These are phyloP conservation scores for Ditylenchus weischeri DNA, from an alignment of 2,888 invertebrate genomes.

Conservation along the genomic window DNA sequence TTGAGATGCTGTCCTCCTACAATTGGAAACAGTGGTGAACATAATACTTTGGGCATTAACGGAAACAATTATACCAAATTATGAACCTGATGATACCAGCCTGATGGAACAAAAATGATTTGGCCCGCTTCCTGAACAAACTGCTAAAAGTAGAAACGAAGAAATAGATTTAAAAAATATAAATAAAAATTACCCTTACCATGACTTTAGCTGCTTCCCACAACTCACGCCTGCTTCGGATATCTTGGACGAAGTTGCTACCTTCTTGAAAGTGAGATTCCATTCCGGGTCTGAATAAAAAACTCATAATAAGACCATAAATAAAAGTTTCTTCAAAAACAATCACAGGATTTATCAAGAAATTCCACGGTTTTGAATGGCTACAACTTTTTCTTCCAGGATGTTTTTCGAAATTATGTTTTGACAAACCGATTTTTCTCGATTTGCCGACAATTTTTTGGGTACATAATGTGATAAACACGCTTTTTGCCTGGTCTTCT, in stretches of 20 bases:
- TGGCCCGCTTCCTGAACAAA: slow-evolving; percentile 80
- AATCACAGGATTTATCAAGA: too few species aligned
- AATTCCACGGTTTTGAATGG: too few species aligned
- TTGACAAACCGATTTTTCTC: too few species aligned
- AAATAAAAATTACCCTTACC: too few species aligned
- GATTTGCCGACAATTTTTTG: too few species aligned
- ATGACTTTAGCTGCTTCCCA: slow-evolving; percentile 18
- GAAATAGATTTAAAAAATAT: not conserved
- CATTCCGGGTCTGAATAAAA: slow-evolving; percentile 73
- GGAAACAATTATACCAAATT: slow-evolving; percentile 69
- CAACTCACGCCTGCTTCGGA: slow-evolving; percentile 28
- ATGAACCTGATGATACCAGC: slow-evolving; percentile 94
- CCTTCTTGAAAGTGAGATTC: slow-evolving; percentile 56
- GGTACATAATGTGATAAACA: too few species aligned
- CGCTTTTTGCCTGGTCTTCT: too few species aligned
- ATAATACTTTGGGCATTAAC: not conserved
- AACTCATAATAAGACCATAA: too few species aligned
- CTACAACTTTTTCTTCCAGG: too few species aligned
- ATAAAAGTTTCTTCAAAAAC: too few species aligned
- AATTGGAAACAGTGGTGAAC: slow-evolving; percentile 9
- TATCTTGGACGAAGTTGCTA: slow-evolving; percentile 39
- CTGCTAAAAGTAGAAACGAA: slow-evolving; percentile 35
- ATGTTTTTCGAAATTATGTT: too few species aligned
- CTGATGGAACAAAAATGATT: slow-evolving; percentile 89
- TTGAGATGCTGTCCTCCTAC: slow-evolving; percentile 82